These are phyloP conservation scores for Agonopterix arenella DNA, from an alignment of 2,888 invertebrate species.

Conservation along the genomic window DNA sequence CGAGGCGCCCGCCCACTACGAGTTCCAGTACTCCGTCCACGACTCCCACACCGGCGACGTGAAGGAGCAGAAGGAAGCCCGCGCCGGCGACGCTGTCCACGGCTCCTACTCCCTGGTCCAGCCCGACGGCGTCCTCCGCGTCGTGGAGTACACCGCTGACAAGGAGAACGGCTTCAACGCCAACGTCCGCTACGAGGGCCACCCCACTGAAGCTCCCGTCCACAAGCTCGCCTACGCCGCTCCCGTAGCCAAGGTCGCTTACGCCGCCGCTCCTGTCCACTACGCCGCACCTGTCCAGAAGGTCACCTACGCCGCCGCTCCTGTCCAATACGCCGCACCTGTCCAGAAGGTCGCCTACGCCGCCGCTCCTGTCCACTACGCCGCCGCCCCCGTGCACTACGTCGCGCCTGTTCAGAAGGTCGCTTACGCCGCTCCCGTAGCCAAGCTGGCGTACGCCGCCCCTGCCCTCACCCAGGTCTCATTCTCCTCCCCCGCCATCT, in stretches of 20 bases:
- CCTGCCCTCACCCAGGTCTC: constrained; percentile 16
- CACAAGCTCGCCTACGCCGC: constrained; percentile 25
- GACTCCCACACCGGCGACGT: constrained; percentile 61
- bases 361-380: constrained; percentile 23
- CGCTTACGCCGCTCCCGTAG: constrained; percentile 33
- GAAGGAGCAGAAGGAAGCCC: constrained; percentile 64
- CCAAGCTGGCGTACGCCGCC: constrained; percentile 25
- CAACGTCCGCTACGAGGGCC: constrained; percentile 31
- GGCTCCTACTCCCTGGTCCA: constrained; percentile 68
- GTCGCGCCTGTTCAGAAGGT: constrained; percentile 23
- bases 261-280: neutral
- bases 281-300: constrained; percentile 20
- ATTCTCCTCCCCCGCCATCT: constrained; percentile 53
- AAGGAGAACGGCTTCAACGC: constrained; percentile 36
- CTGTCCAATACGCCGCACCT: constrained; percentile 22
- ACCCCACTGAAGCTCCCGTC: constrained; percentile 20
- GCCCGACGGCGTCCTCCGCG: constrained; percentile 61
- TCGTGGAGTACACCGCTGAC: constrained; percentile 65
- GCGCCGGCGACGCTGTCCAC: constrained; percentile 57
- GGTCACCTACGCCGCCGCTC: constrained; percentile 31
- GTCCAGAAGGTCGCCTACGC: constrained; percentile 18
- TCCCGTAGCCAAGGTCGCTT: constrained; percentile 16
- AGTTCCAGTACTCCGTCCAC: constrained; percentile 62
- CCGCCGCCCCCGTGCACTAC: constrained; percentile 25
- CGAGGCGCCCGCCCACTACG: constrained; percentile 57